Evolutionary conservation across 2,113 vertebrate species (phyloP), one percentile per base, ranked within the genome.

Genomic region (Microcebus murinus): DNA sequence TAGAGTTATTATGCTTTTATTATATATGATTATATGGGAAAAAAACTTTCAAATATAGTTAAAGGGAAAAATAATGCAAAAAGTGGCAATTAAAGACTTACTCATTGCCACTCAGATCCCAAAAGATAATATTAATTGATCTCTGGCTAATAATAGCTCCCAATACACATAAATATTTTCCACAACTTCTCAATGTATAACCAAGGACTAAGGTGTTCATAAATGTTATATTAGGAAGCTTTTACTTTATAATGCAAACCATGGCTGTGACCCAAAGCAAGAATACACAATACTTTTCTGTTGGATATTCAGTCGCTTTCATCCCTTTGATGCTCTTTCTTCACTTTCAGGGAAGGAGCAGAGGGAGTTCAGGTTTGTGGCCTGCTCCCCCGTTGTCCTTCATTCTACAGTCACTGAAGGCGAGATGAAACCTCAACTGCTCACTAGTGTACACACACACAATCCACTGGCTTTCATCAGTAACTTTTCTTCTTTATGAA

Each of bases 271-370:
- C 98, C 98, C 98, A 97, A 95, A 98, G 98, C 96, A 97, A 98
- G 97, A 98, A 98, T 95, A 97, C 31, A 97, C 86, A 98, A 88
- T 98, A 98, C 98, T 98, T 99, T 97, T 98, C 98, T 92, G 95
- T 95, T 57, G 98, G 95, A 97, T 94, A 97, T 39, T 97, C 98
- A 76, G 97, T 97, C 87, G 96, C 98, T 98, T 98, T 99, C 96
- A 98, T 98, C 98, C 97, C 98, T 99, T 99, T 99, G 98, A 98
- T 98, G 98, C 59, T 96, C 97, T 98, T 97, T 98, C 97, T 97
- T 98, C 96, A 89, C 97, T 99, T 98, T 95, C 67, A 98, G 96
- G 98, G 89, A 61, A 96, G 97, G 95, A 98, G 98, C 97, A 92
- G 73, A 95, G 98, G 98, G 98, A 98, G 97, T 96, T 98, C 80